These are phyloP conservation scores for Phaethornis superciliosus DNA, from an alignment of 2,113 vertebrate species.

Conservation along the genomic window DNA sequence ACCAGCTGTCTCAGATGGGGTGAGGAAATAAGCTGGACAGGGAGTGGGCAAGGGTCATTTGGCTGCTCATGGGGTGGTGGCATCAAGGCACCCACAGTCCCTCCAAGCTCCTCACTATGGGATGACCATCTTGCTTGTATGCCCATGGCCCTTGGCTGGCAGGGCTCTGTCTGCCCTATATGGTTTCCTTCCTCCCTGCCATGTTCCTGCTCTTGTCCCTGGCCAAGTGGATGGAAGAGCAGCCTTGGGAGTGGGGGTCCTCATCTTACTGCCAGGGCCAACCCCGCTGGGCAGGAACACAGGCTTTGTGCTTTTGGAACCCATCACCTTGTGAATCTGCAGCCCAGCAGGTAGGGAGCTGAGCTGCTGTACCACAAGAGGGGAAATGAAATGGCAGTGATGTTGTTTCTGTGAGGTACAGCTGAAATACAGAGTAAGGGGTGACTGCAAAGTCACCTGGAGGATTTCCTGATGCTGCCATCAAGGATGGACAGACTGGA, in stretches of 20 bases:
- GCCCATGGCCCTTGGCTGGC: too few relatives aligned
- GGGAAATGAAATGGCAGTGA: neutral
- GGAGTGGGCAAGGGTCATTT: neutral
- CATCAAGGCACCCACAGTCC: neutral
- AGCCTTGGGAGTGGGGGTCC: neutral
- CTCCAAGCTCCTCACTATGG: too few relatives aligned
- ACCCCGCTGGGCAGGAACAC: neutral
- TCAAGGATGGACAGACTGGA: neutral
- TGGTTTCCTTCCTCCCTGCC: neutral
- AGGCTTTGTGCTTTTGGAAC: neutral
- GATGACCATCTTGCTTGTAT: rapidly evolving
- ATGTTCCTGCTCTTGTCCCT: neutral
- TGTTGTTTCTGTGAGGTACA: neutral
- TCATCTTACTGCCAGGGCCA: neutral
- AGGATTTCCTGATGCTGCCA: neutral
- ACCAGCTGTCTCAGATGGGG: neutral
- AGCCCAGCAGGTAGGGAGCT: neutral
- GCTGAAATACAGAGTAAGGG: rapidly evolving
- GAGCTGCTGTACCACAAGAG: neutral
- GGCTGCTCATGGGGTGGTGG: too few relatives aligned
- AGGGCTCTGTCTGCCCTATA: neutral
- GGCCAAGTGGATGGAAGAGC: neutral
- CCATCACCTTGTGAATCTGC: neutral
- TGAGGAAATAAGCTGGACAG: neutral
- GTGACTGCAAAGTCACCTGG: neutral